Conservation (phyloP, 2,888 invertebrate genomes). For the Orchesellides sinensis region DNA sequence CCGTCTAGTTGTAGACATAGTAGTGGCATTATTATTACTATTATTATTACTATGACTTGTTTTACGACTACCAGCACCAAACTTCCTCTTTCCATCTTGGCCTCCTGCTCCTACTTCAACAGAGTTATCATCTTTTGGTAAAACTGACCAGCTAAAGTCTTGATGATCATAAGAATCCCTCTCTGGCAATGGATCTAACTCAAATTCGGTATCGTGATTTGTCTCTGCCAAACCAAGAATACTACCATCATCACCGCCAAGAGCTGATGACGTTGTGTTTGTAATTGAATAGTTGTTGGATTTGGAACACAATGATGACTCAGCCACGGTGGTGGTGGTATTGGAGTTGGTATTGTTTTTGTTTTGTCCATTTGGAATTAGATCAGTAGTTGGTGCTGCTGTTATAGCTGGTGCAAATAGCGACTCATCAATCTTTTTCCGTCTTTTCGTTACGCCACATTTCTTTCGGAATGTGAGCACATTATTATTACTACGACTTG, state of each 20-base stretch:
- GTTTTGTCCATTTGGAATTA: not conserved
- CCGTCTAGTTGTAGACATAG: slow-evolving; percentile 31
- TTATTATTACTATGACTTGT: not conserved
- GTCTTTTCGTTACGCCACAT: slow-evolving; percentile 48
- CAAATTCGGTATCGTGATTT: slow-evolving; percentile 68
- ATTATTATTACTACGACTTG: slow-evolving; percentile 7
- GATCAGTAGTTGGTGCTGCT: not conserved
- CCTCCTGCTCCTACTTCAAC: not conserved
- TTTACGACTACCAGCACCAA: no score
- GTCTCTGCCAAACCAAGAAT: slow-evolving; percentile 41
- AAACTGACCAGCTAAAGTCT: slow-evolving; percentile 36
- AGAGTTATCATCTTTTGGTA: slow-evolving; percentile 17
- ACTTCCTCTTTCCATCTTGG: not conserved
- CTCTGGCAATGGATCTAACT: slow-evolving; percentile 69
- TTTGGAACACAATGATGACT: slow-evolving; percentile 3
- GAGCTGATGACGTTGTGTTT: not conserved
- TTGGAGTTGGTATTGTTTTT: not conserved
- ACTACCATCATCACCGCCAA: slow-evolving; percentile 1
- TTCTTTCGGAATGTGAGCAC: slow-evolving; percentile 52
- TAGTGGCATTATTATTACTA: not conserved
- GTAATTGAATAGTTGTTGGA: slow-evolving; percentile 49
- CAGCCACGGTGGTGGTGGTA: not conserved
- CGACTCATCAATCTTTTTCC: slow-evolving; percentile 59
- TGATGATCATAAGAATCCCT: slow-evolving; percentile 54
- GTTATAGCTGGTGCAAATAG: slow-evolving; percentile 48